Conservation (phyloP, 1,140 invertebrate genomes). For the Ips nitidus region DNA sequence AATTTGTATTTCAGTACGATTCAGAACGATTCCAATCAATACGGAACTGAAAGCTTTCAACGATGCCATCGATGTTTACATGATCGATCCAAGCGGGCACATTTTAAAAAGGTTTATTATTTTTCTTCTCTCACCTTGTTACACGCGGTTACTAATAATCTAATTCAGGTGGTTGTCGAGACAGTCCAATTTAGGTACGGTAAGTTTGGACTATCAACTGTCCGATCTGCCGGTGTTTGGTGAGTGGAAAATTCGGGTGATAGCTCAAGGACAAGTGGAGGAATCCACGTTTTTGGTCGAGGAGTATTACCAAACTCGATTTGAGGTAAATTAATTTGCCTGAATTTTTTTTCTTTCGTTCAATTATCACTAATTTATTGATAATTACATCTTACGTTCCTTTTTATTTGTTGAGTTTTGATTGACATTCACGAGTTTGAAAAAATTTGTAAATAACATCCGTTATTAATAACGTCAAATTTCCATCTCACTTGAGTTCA, state of each 20-base stretch:
- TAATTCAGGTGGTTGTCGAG: conserved; percentile 74
- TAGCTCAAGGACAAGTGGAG: conserved; percentile 85
- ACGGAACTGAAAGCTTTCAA: conserved; percentile 86
- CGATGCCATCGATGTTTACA: conserved; percentile 85
- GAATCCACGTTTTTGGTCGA: conserved; percentile 86
- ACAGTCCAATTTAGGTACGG: conserved; percentile 85
- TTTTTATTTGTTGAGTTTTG: too few species aligned
- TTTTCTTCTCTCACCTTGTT: not conserved
- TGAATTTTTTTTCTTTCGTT: not conserved
- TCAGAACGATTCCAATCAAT: conserved; percentile 86
- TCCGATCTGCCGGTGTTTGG: conserved; percentile 91
- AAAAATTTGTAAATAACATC: too few species aligned
- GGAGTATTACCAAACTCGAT: conserved; percentile 92
- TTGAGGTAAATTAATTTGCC: conserved; percentile 62
- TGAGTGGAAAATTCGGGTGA: conserved; percentile 84
- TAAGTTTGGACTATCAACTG: conserved; percentile 85
- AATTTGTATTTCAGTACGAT: conserved; percentile 65
- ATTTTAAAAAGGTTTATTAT: conserved; percentile 66
- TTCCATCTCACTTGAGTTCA: too few species aligned
- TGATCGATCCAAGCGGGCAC: conserved; percentile 81
- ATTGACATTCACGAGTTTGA: too few species aligned
- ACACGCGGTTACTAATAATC: not conserved
- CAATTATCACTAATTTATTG: conserved; percentile 3
- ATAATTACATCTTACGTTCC: not conserved
- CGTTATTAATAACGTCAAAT: too few species aligned